Base-by-base conservation (phyloP, 2,797 vertebrate species). In the Tympanoctomys barrerae region DNA sequence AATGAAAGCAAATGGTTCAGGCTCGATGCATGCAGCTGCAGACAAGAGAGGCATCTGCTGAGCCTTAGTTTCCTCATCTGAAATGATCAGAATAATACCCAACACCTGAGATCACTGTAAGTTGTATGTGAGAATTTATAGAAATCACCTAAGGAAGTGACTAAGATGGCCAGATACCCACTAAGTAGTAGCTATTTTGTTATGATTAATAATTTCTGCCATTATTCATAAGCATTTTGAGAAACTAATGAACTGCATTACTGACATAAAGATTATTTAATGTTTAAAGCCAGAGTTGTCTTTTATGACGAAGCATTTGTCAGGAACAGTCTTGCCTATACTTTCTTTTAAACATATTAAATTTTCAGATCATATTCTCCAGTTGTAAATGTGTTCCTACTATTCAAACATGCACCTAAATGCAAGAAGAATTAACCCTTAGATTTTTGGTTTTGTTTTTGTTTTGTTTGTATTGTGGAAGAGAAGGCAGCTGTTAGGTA, bases 271-370 rank as follows among this genome's bases (percentile, higher is more conserved):
- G 39, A 89, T 66, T 59, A 94, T 87, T 94, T 95, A 81, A 90
- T 93, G 36, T 70, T 90, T 36, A 93, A 94, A 46, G 95, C 90
- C 64, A 94, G 22, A 75, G 24, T 90, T 89, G 16, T 59, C 39
- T 93, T 86, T 94, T 80, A 90, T 84, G 92, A 95, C 54, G 57
- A 85, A 22, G 10, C 16, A 49, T 59, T 71, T 95, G 93, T 89
- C 71, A 87, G 26, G 46, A 82, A 33, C 52, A 90, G 49, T 36
- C 54, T 85, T 77, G 52, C 85, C 46, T 77, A 62, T 54, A 91
- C 4, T 96, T 84, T 88, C 82, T 90, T 10, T 85, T 68, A 68
- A 93, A 61, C 8, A 88, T 42, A 82, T 49, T 82, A 89, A 79
- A 89, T 77, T 90, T 90, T 93, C 75, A 61, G 71, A 89, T 80